Evolutionary conservation across 2,113 vertebrate genomes (phyloP), one percentile per base, ranked within the genome.

Genomic region (Crotalus helleri): DNA sequence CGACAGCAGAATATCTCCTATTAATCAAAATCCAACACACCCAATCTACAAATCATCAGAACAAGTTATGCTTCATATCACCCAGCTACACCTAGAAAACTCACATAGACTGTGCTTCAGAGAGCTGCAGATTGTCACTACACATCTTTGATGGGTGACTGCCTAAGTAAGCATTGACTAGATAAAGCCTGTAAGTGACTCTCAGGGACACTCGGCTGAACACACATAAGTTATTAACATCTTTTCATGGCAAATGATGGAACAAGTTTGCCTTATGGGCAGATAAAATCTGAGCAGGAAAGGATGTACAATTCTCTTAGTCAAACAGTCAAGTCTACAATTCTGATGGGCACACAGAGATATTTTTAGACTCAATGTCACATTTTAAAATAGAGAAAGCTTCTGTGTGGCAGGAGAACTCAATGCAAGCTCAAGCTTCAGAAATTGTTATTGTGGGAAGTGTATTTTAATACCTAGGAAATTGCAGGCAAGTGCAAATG

Each of bases 61-160:
- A 85, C 46, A 94, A 96, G 86, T 87, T 54, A 19, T n/a, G 58
- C 64, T n/a, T 51, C 44, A 59, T 17, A 59, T 86, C 53, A 88
- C 85, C 26, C n/a, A 93, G 13, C 57, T 90, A 92, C 90, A 91
- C 17, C 61, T 86, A 93, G 33, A 86, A 91, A 94, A 91, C 2
- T 51, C 88, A 92, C 49, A 54, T 13, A 55, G 8, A 46, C 29
- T 58, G 51, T 8, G 57, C 24, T 86, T 12, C 44, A 2, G 10
- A 51, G 0, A 3, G 39, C 26, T 57, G 53, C 69, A 91, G 69
- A 53, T 19, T 59, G 12, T 46, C 4, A 24, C 12, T 33, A 51
- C 61, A 26, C n/a, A 15, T 1, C 44, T 3, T 0, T 21, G 39
- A 4, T 0, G 90, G 88, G 46, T 9, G 29, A 44, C 6, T 33